These are phyloP conservation scores for Ancistrus triradiatus DNA, from an alignment of 2,113 vertebrate species.

Conservation along the genomic window DNA sequence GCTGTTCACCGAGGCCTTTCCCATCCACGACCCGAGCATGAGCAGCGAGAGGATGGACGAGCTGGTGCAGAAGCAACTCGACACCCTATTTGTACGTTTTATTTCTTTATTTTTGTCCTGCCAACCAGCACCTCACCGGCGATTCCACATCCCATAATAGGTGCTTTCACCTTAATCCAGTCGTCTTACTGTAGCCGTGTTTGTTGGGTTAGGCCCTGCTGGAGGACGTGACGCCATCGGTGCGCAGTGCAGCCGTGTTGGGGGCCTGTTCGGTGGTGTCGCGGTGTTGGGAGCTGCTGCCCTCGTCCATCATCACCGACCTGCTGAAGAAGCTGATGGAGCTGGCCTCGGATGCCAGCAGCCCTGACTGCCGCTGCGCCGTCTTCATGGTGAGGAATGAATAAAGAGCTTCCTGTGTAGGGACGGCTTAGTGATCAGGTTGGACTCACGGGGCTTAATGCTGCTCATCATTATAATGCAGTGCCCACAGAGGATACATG, in stretches of 20 bases:
- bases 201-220: slow-evolving; percentile 74
- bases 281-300: slow-evolving; percentile 92
- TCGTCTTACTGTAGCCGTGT: too few species aligned
- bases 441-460: too few species aligned
- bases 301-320: slow-evolving; percentile 76
- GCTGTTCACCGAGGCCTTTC: slow-evolving; percentile 89
- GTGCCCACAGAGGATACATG: too few species aligned
- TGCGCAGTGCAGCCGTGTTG: slow-evolving; percentile 81
- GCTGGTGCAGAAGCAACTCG: slow-evolving; percentile 88
- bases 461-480: too few species aligned
- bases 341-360: slow-evolving; percentile 75
- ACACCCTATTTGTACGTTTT: slow-evolving; percentile 83
- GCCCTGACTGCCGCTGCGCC: slow-evolving; percentile 85
- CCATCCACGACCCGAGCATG: slow-evolving; percentile 78
- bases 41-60: slow-evolving; percentile 67
- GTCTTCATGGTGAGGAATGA: slow-evolving; percentile 94
- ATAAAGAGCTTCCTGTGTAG: too few species aligned
- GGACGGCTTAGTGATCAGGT: too few species aligned
- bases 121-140: too few species aligned
- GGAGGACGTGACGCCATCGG: slow-evolving; percentile 81
- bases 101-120: too few species aligned
- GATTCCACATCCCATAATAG: too few species aligned
- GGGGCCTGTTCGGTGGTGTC: slow-evolving; percentile 84
- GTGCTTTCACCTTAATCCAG: too few species aligned
- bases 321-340: slow-evolving; percentile 82